These are phyloP conservation scores for Cataglyphis altisquamis DNA, from an alignment of 2,888 invertebrate species.

Conservation along the genomic window DNA sequence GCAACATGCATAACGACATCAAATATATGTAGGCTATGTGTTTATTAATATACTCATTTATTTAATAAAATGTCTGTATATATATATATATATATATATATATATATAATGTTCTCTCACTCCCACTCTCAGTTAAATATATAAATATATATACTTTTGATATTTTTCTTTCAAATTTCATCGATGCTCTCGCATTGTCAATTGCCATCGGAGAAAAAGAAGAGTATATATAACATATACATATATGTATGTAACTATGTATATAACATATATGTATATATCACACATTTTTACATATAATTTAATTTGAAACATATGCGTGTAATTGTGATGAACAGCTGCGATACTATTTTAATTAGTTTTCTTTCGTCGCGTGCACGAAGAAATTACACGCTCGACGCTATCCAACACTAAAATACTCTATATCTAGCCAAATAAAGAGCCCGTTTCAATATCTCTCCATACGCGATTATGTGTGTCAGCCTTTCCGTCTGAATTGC, in stretches of 20 bases:
- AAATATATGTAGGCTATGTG: constrained; percentile 68
- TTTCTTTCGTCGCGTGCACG: constrained; percentile 14
- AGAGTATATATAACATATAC: no score
- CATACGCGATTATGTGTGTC: constrained; percentile 78
- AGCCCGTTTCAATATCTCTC: constrained; percentile 69
- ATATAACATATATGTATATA: background rate
- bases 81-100: no score
- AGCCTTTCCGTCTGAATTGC: constrained; percentile 63
- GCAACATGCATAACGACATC: constrained; percentile 69
- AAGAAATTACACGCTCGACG: constrained; percentile 19
- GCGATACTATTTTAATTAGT: background rate
- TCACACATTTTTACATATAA: background rate
- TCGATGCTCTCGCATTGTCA: background rate
- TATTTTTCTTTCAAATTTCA: background rate
- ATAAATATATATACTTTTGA: no score
- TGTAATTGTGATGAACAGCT: background rate
- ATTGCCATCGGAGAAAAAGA: background rate
- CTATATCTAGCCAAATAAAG: constrained; percentile 74
- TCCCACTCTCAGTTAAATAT: background rate
- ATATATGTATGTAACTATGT: no score
- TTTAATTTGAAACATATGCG: background rate
- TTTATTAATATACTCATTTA: no score
- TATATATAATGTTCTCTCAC: background rate
- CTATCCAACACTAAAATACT: constrained; percentile 3
- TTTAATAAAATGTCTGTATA: no score